Conservation (phyloP, 2,113 vertebrate species). For the Peromyscus maniculatus region DNA sequence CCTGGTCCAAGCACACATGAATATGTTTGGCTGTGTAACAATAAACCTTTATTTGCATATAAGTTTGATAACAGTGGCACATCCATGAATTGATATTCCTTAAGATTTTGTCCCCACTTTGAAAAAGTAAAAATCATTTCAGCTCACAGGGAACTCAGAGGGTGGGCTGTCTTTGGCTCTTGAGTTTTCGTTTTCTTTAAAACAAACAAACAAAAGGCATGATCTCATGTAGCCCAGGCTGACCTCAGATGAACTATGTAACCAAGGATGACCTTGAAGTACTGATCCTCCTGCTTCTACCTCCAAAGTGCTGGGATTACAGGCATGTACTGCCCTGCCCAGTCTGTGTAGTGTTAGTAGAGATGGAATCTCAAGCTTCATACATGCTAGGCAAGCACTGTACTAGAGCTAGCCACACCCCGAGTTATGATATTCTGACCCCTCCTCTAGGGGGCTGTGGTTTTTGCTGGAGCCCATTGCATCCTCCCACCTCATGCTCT, state of each 20-base stretch:
- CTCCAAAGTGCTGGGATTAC: not conserved
- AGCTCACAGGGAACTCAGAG: not conserved
- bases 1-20: accelerated
- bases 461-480: accelerated
- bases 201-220: not conserved
- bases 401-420: not conserved
- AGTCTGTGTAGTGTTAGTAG: not conserved
- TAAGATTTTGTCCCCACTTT: not conserved
- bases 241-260: not conserved
- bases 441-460: not conserved
- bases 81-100: not conserved
- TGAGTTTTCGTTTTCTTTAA: not conserved
- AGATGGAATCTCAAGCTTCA: not conserved
- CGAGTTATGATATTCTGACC: not conserved
- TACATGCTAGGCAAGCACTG: not conserved
- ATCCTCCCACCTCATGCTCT: not conserved
- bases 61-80: not conserved
- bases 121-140: not conserved
- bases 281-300: not conserved
- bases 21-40: not conserved
- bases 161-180: not conserved
- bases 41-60: not conserved
- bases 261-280: not conserved
- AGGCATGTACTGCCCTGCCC: not conserved
- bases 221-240: not conserved